phyloP scores from a whole-genome alignment of 92 coral and sea anemone species.

The Galaxea fascicularis region DNA sequence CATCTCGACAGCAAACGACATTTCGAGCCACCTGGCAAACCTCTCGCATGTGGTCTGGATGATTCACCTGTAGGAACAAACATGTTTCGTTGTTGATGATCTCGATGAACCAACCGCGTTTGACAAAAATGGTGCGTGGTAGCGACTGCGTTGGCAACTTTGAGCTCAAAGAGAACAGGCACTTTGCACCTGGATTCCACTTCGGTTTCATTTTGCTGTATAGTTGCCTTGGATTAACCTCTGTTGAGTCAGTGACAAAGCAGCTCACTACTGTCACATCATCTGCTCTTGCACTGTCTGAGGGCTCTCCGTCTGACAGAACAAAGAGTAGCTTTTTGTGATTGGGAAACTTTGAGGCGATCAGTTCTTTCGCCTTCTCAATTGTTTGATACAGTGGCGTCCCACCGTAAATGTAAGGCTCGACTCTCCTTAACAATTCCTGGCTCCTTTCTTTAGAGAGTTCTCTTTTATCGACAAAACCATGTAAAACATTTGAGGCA shows the following conservation, averaged over 20 bases:
- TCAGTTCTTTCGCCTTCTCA: not conserved
- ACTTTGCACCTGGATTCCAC: constrained; percentile 14
- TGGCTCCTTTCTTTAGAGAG: not conserved
- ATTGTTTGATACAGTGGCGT: constrained; percentile 21
- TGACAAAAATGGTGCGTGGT: constrained; percentile 19
- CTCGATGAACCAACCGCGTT: constrained; percentile 27
- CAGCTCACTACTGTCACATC: not conserved
- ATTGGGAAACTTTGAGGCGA: not conserved
- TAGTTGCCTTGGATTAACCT: not conserved
- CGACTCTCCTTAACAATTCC: not conserved
- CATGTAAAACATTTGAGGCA: not conserved
- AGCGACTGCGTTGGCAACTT: not conserved
- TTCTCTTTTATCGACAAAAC: not conserved
- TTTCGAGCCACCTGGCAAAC: constrained; percentile 16
- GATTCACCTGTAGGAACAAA: constrained; percentile 28
- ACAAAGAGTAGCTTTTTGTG: constrained; percentile 15
- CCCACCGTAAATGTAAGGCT: constrained; percentile 32
- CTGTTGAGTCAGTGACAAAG: not conserved
- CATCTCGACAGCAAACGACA: constrained; percentile 13
- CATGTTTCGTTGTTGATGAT: constrained; percentile 19
- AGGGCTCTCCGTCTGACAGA: constrained; percentile 24
- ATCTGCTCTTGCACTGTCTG: not conserved
- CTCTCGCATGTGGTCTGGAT: constrained; percentile 26
- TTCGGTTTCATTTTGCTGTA: not conserved
- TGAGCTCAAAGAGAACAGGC: not conserved